Base-by-base conservation (phyloP, 2,888 invertebrate genomes). In the Antheraea yamamai region DNA sequence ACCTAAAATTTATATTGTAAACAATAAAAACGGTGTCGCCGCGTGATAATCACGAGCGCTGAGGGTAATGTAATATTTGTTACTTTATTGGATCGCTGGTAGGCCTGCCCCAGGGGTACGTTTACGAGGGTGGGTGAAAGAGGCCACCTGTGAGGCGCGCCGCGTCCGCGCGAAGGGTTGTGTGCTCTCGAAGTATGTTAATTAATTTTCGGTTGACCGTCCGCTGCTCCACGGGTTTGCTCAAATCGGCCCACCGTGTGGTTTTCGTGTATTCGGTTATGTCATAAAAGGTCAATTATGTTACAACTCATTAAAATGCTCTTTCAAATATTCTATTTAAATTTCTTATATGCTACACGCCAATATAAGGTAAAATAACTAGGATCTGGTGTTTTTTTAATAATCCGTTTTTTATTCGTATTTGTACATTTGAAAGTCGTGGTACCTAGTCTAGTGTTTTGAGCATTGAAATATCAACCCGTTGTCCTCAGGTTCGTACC, bases 131-230 rank as follows among this genome's bases (percentile, higher is more conserved):
- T 82, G 85, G 86, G 83, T 87, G 87, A 84, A 80, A 80, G 80
- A 82, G 84, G 89, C 91, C 93, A 94, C 93, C 89, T 89, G 88
- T 87, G 85, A 78, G 81, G 77, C 80, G 77, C 82, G 78, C 78
- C 78, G 81, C 82, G 85, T 81, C 81, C 82, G 82, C 82, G 83
- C 81, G 81, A 89, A 90, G 92, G 93, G 93, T 92, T 90, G 89
- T 90, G 89, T 86, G 87, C 90, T 85, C 90, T 35, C 88, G 91
- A 94, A 95, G 94, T 94, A 94, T 94, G 95, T 95, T 95, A 95
- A 95, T 95, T 94, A 94, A 95, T 95, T 94, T 94, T 94, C 91
- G 93, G 93, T 92, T 90, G 93, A 92, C 92, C 93, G 92, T 92
- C 87, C 92, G 87, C 87, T 86, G 88, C 88, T 88, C 85, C 81